phyloP scores from a whole-genome alignment of 2,797 vertebrate species.

The Neomorphus geoffroyi region DNA sequence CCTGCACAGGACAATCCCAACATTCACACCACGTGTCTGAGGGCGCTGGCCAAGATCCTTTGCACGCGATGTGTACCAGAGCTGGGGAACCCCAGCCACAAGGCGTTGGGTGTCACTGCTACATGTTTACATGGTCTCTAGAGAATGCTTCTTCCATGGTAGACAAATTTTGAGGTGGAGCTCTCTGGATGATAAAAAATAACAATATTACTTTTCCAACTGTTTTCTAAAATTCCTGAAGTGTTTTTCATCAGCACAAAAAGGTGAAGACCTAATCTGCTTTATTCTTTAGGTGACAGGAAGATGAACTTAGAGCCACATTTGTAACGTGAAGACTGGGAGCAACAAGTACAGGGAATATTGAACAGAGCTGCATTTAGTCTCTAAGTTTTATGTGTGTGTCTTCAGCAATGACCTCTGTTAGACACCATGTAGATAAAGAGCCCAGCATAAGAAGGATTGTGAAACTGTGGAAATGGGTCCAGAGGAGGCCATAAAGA shows the following conservation, averaged over 20 bases:
- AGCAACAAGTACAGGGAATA: too few relatives aligned
- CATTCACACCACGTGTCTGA: too few relatives aligned
- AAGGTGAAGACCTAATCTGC: not conserved
- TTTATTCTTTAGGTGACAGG: too few relatives aligned
- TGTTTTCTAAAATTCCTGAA: not conserved
- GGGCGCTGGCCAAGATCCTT: not conserved
- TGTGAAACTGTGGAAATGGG: too few relatives aligned
- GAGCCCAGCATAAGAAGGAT: too few relatives aligned
- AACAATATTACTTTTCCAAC: not conserved
- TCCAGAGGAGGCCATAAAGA: too few relatives aligned
- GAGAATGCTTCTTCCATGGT: not conserved
- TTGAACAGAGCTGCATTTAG: too few relatives aligned
- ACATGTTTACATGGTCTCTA: accelerated
- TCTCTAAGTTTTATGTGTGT: too few relatives aligned
- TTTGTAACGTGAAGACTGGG: too few relatives aligned
- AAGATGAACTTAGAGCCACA: too few relatives aligned
- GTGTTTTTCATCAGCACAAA: not conserved
- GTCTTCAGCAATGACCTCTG: not conserved
- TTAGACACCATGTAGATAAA: not conserved
- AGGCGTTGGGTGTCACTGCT: not conserved
- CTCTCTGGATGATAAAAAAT: not conserved
- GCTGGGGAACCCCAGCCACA: not conserved
- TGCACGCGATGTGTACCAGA: accelerated
- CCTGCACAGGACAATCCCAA: too few relatives aligned
- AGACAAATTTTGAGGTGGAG: not conserved